Evolutionary conservation across 1,140 invertebrate genomes (phyloP).

Genomic region (Odontomachus brunneus): DNA sequence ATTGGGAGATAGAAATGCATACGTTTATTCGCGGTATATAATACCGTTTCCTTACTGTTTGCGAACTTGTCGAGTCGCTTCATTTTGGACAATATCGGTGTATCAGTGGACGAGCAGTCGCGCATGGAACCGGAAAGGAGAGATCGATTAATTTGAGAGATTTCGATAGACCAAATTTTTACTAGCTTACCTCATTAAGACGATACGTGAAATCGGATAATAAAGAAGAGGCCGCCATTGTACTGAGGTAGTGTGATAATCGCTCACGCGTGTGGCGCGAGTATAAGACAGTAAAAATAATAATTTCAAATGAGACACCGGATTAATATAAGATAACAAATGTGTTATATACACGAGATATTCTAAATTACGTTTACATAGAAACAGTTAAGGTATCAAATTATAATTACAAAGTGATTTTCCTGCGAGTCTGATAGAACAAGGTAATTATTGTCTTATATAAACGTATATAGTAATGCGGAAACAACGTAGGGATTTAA

Average conservation of each 20-base stretch:
- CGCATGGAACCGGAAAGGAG: neutral
- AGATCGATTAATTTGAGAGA: conserved; percentile 17
- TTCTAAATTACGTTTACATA: conserved; percentile 80
- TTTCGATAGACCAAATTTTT: neutral
- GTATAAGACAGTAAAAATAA: conserved; percentile 53
- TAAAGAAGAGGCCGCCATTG: conserved; percentile 57
- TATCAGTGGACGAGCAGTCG: neutral
- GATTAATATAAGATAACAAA: conserved; percentile 61
- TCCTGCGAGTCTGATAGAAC: conserved; percentile 63
- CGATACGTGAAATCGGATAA: conserved; percentile 40
- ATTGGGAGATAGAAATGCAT: no score
- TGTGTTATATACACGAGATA: conserved; percentile 64
- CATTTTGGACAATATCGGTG: conserved; percentile 5
- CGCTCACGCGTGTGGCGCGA: conserved; percentile 20
- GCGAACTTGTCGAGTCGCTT: conserved; percentile 6
- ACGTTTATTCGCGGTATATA: neutral
- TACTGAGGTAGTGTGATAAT: conserved; percentile 62
- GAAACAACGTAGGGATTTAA: conserved; percentile 55
- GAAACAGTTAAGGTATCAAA: conserved; percentile 71
- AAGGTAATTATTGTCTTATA: conserved; percentile 57
- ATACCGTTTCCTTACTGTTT: neutral
- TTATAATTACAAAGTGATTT: conserved; percentile 73
- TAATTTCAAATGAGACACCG: conserved; percentile 43
- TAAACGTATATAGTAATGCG: conserved; percentile 62
- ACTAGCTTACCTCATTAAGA: conserved; percentile 4